These are phyloP conservation scores for Andricus grossulariae DNA, from an alignment of 1,140 invertebrate species.

Conservation along the genomic window DNA sequence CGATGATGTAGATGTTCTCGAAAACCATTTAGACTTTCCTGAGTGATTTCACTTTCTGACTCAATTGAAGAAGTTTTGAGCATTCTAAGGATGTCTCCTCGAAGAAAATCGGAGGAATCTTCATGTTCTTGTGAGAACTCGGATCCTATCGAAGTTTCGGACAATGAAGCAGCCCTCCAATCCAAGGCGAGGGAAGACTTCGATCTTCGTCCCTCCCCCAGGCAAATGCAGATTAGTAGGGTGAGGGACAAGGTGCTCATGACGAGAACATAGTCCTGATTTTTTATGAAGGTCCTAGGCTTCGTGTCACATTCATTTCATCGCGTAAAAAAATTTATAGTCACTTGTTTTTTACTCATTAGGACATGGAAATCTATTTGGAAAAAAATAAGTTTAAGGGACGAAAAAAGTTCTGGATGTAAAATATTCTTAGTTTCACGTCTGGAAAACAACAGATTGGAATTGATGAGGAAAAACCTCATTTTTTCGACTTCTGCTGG, in stretches of 20 bases:
- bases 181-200: conserved; percentile 42
- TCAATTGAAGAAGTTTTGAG: conserved; percentile 35
- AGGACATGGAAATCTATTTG: not conserved
- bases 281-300: not conserved
- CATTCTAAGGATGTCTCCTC: conserved; percentile 27
- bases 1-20: conserved; percentile 42
- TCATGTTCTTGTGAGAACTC: conserved; percentile 38
- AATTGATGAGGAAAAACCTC: too few relatives aligned
- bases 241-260: conserved; percentile 61
- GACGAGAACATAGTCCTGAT: conserved; percentile 56
- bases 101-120: conserved; percentile 31
- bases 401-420: too few relatives aligned
- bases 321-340: not conserved
- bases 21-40: conserved; percentile 34
- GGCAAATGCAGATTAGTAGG: conserved; percentile 53
- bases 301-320: not conserved
- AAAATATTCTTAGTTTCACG: too few relatives aligned
- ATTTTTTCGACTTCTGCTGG: too few relatives aligned
- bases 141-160: conserved; percentile 31
- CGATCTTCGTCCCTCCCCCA: conserved; percentile 48
- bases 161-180: conserved; percentile 33
- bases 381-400: too few relatives aligned
- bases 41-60: conserved; percentile 38
- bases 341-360: not conserved
- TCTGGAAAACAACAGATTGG: too few relatives aligned